A percentile compares a stretch with the other conserved stretches of the same genome.
phyloP scores from a whole-genome alignment of 2,113 vertebrate genomes.

The Globicephala melas region DNA sequence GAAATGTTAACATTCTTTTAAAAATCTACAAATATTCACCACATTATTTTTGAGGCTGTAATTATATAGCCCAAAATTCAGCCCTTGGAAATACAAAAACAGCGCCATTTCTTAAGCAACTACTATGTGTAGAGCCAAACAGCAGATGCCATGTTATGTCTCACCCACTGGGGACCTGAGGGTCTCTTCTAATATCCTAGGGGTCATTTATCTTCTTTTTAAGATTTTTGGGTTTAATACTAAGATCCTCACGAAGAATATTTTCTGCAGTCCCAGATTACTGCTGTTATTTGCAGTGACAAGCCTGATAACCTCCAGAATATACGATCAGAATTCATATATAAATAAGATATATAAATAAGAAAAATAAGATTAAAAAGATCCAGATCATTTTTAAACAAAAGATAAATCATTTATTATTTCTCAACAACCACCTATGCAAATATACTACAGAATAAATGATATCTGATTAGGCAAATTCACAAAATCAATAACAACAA shows the following conservation, averaged over 20 bases:
- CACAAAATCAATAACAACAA: not conserved
- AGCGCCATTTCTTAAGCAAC: not conserved
- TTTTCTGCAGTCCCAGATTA: not conserved
- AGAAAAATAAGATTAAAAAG: no score
- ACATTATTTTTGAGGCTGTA: not conserved
- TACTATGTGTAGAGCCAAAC: not conserved
- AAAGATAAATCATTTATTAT: slow-evolving; percentile 23
- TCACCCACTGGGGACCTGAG: not conserved
- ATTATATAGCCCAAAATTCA: not conserved
- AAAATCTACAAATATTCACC: slow-evolving; percentile 15
- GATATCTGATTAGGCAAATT: not conserved
- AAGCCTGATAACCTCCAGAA: not conserved
- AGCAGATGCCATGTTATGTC: not conserved
- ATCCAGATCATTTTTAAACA: not conserved
- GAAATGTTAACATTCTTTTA: not conserved
- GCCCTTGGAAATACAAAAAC: not conserved
- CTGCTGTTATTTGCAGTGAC: not conserved
- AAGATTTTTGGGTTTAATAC: not conserved
- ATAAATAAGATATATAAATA: not conserved
- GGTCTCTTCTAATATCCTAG: not conserved
- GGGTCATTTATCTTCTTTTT: not conserved
- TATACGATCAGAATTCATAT: not conserved
- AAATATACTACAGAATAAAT: slow-evolving; percentile 8
- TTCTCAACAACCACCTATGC: not conserved
- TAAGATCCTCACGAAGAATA: slow-evolving; percentile 13